Evolutionary conservation across 2,113 vertebrate genomes (phyloP).

Genomic region (Melierax canorus): DNA sequence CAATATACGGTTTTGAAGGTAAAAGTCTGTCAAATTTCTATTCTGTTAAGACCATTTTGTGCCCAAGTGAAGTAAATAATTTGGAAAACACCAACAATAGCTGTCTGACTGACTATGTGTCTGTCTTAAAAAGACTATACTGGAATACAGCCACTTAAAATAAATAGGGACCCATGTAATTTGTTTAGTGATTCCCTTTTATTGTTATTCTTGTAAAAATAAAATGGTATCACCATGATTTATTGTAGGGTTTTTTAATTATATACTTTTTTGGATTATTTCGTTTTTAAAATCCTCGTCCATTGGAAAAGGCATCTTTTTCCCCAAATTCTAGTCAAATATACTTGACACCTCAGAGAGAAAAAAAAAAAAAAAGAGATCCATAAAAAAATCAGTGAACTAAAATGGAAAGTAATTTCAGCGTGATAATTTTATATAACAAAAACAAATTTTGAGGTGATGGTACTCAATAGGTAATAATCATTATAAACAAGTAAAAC

Average conservation of each 20-base stretch:
- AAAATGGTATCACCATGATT: not conserved
- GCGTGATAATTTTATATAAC: not conserved
- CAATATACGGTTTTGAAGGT: not conserved
- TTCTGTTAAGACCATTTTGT: not conserved
- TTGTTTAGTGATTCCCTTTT: slow-evolving; percentile 13
- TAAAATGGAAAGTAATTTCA: not conserved
- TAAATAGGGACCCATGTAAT: not conserved
- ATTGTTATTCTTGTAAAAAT: not conserved
- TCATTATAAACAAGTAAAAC: slow-evolving; percentile 29
- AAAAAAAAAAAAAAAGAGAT: not conserved
- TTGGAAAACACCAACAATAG: not conserved
- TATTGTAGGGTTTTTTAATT: not conserved
- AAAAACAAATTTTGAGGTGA: not conserved
- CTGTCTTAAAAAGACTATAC: not conserved
- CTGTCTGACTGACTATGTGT: not conserved
- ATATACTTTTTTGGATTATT: not conserved
- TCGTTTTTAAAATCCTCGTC: not conserved
- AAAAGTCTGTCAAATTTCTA: not conserved
- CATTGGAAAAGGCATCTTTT: not conserved
- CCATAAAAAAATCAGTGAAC: not conserved
- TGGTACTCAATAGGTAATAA: not conserved
- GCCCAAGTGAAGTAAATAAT: not conserved
- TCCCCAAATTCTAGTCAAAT: not conserved
- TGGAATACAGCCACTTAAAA: not conserved
- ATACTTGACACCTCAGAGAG: not conserved